These are phyloP conservation scores for Hemibagrus guttatus DNA, from an alignment of 2,797 vertebrate genomes.

Conservation along the genomic window DNA sequence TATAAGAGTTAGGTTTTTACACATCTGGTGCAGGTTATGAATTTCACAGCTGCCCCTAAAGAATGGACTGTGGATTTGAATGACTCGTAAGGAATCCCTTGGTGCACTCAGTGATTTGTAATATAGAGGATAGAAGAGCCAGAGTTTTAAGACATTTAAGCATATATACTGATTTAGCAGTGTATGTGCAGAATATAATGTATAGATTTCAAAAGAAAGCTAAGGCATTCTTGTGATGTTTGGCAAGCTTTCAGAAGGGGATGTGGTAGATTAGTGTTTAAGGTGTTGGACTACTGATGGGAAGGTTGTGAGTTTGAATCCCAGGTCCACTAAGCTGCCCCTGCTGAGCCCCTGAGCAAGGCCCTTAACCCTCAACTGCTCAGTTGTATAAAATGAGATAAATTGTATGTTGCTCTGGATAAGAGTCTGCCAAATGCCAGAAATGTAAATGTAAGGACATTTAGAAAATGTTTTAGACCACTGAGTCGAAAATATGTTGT, in stretches of 20 bases:
- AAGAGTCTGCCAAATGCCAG: no score
- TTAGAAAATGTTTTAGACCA: no score
- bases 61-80: conserved; percentile 11
- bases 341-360: no score
- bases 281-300: no score
- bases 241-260: not conserved
- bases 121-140: not conserved
- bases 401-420: no score
- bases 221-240: not conserved
- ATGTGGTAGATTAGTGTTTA: no score
- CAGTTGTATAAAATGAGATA: no score
- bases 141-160: not conserved
- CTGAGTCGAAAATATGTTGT: no score
- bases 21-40: not conserved
- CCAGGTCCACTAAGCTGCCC: no score
- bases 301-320: no score
- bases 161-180: not conserved
- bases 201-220: not conserved
- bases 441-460: no score
- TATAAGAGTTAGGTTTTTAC: conserved; percentile 16
- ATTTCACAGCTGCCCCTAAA: not conserved
- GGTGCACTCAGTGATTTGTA: not conserved
- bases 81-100: not conserved
- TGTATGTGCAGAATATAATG: not conserved
- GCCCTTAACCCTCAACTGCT: no score